A percentile compares a stretch with the other conserved stretches of the same genome.
Evolutionary conservation across 2,113 vertebrate genomes (phyloP).

Genomic region (Odontesthes bonariensis): DNA sequence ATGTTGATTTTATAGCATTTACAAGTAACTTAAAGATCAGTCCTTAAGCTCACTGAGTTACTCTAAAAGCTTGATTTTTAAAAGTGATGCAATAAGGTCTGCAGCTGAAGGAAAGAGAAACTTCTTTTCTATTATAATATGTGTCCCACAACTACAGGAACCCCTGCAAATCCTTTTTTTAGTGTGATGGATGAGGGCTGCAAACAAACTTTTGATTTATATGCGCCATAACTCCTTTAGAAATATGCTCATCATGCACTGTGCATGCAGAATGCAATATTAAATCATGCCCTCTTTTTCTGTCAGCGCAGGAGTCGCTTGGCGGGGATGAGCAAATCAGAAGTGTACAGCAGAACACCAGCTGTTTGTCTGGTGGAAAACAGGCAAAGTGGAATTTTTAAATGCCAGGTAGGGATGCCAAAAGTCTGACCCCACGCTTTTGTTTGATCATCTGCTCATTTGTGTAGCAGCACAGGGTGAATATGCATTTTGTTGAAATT

Average conservation of each 20-base stretch:
- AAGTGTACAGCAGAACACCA: conserved; percentile 51
- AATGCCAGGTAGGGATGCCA: conserved; percentile 45
- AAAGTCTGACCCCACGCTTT: conserved; percentile 47
- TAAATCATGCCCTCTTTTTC: conserved; percentile 58
- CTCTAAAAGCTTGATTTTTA: conserved; percentile 17
- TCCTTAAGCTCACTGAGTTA: background rate
- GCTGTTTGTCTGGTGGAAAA: conserved; percentile 58
- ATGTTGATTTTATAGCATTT: conserved; percentile 17
- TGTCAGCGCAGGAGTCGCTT: conserved; percentile 38
- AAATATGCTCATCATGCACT: conserved; percentile 59
- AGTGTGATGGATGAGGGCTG: conserved; percentile 35
- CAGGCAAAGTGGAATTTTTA: conserved; percentile 32
- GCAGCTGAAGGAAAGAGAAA: conserved; percentile 21
- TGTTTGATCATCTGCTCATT: conserved; percentile 66
- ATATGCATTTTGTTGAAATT: conserved; percentile 44
- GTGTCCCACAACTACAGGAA: conserved; percentile 11
- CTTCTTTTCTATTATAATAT: conserved; percentile 18
- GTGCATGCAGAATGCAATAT: conserved; percentile 52
- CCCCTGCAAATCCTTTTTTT: conserved; percentile 10
- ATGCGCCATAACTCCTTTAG: conserved; percentile 58
- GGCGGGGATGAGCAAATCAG: conserved; percentile 36
- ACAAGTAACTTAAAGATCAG: conserved; percentile 20
- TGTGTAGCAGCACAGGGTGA: conserved; percentile 50
- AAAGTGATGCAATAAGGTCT: background rate
- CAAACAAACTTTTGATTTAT: conserved; percentile 69